A percentile compares a stretch with the other conserved stretches of the same genome.
phyloP scores from a whole-genome alignment of 2,797 vertebrate genomes.

The Sebastes vulpes region DNA sequence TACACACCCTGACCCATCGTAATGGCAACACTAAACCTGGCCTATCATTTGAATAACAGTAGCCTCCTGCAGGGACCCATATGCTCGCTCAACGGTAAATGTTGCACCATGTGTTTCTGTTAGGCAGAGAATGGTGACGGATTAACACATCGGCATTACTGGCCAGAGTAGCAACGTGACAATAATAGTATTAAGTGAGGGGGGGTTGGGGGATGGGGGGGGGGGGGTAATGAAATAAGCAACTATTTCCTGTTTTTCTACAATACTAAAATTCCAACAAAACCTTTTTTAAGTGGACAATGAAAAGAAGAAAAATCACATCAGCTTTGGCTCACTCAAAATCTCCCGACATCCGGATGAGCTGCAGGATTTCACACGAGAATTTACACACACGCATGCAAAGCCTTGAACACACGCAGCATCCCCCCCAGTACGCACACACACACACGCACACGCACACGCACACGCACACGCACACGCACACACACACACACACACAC shows the following conservation, averaged over 20 bases:
- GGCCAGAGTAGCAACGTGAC: not conserved
- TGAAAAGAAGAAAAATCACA: not conserved
- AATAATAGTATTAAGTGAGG: not conserved
- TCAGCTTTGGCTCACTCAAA: slow-evolving; percentile 1
- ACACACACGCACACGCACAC: no score
- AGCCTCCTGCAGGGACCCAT: slow-evolving; percentile 14
- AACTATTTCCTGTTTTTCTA: not conserved
- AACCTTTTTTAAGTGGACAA: not conserved
- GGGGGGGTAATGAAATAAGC: not conserved
- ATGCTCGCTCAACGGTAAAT: slow-evolving; percentile 6
- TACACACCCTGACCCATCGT: not conserved
- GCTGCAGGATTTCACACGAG: slow-evolving; percentile 45
- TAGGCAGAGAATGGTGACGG: not conserved
- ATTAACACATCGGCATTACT: not conserved
- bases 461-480: not conserved
- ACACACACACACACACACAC: not conserved
- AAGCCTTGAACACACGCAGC: slow-evolving; percentile 1
- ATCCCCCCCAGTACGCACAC: no score
- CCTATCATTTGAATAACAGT: slow-evolving; percentile 23
- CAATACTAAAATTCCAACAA: not conserved
- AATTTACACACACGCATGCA: slow-evolving; percentile 38
- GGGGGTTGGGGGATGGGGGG: fast-evolving
- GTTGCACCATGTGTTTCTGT: not conserved
- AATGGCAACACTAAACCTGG: slow-evolving; percentile 24
- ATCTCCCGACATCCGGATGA: slow-evolving; percentile 42